Conservation (phyloP, 2,888 invertebrate genomes). For the Amphimallon solstitiale region DNA sequence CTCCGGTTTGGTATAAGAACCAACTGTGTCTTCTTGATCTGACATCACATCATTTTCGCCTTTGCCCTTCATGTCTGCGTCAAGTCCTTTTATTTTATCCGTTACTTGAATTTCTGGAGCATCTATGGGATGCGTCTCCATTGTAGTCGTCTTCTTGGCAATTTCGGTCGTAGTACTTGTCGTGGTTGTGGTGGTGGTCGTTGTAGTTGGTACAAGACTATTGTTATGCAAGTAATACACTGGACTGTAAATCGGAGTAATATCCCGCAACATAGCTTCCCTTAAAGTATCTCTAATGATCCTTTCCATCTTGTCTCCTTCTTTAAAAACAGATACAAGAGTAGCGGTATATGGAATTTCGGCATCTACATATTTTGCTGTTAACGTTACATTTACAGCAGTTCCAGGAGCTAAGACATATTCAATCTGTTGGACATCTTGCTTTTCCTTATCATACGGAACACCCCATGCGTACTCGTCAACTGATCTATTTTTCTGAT, state of each 20-base stretch:
- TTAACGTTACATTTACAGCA: constrained; percentile 82
- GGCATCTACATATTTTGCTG: constrained; percentile 76
- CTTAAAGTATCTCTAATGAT: constrained; percentile 71
- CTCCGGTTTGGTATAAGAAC: constrained; percentile 60
- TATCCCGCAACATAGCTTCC: constrained; percentile 75
- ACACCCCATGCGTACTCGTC: constrained; percentile 76
- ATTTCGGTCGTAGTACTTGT: constrained; percentile 64
- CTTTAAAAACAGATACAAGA: constrained; percentile 75
- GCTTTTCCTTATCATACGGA: constrained; percentile 64
- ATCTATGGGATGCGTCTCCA: constrained; percentile 62
- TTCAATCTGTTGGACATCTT: constrained; percentile 67
- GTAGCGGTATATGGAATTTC: constrained; percentile 81
- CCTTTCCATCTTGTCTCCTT: constrained; percentile 69
- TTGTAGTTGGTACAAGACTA: constrained; percentile 81
- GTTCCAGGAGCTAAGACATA: constrained; percentile 76
- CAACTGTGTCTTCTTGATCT: constrained; percentile 59
- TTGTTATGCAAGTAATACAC: constrained; percentile 81
- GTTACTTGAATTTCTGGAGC: constrained; percentile 59
- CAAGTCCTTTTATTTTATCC: constrained; percentile 32
- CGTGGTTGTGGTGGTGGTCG: constrained; percentile 69
- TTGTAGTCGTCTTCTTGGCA: constrained; percentile 71
- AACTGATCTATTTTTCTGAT: constrained; percentile 56
- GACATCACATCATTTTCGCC: constrained; percentile 62
- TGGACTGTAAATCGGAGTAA: constrained; percentile 78
- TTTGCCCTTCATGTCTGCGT: constrained; percentile 42